Percentiles rank a stretch among this genome's conserved stretches.
Evolutionary conservation across 2,888 invertebrate genomes (phyloP).

Genomic region (Thumatha senex): DNA sequence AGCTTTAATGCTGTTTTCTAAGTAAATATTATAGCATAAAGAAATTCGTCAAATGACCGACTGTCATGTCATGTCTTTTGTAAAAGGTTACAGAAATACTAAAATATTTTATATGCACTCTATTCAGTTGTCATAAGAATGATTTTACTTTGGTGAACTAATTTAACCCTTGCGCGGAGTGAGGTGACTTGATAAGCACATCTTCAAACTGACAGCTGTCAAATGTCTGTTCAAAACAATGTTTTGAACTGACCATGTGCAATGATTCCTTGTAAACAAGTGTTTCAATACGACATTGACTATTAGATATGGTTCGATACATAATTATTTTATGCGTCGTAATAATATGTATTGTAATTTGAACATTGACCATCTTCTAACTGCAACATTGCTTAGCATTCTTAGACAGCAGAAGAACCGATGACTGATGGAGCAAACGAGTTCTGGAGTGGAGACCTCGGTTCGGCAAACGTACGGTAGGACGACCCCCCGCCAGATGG

Average conservation of each 20-base stretch:
- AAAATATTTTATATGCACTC: slow-evolving; percentile 24
- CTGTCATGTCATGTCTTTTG: slow-evolving; percentile 64
- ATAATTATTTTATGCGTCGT: slow-evolving; percentile 16
- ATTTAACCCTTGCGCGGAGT: slow-evolving; percentile 46
- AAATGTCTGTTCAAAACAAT: too few relatives aligned
- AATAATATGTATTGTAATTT: background rate
- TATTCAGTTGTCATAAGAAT: slow-evolving; percentile 22
- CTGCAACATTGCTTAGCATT: background rate
- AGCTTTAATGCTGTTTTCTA: slow-evolving; percentile 13
- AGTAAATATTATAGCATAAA: slow-evolving; percentile 49
- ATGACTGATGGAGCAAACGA: too few relatives aligned
- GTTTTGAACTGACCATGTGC: slow-evolving; percentile 70
- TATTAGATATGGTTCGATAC: slow-evolving; percentile 61
- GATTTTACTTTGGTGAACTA: slow-evolving; percentile 26
- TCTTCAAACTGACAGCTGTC: slow-evolving; percentile 67
- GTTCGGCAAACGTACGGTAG: too few relatives aligned
- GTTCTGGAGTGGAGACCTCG: too few relatives aligned
- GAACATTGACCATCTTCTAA: background rate
- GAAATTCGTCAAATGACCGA: slow-evolving; percentile 74
- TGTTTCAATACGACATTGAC: slow-evolving; percentile 60
- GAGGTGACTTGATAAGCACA: slow-evolving; percentile 65
- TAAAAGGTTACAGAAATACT: slow-evolving; percentile 47
- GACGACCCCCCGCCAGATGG: too few relatives aligned
- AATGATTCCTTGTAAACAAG: slow-evolving; percentile 74
- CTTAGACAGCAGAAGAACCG: too few relatives aligned